phyloP scores from a whole-genome alignment of 2,797 vertebrate species.

The Clangula hyemalis region DNA sequence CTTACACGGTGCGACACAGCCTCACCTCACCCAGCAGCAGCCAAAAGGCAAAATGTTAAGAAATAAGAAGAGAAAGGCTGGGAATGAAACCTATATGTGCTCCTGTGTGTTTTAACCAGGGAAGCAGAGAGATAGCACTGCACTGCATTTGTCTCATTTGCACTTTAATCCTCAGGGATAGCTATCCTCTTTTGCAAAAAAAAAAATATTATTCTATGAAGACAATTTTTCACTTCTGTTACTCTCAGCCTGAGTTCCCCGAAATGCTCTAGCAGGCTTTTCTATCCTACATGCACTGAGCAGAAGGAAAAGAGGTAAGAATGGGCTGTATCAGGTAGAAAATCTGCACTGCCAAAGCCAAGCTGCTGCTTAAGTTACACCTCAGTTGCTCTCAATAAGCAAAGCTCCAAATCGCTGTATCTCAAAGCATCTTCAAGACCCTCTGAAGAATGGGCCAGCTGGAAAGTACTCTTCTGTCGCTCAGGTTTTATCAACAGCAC shows the following conservation, averaged over 20 bases:
- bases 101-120: background rate
- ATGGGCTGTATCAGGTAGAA: background rate
- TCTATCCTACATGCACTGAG: background rate
- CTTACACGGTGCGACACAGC: constrained; percentile 73
- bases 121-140: background rate
- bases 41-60: constrained; percentile 59
- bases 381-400: constrained; percentile 14
- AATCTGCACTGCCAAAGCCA: background rate
- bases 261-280: background rate
- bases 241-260: constrained; percentile 16
- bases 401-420: background rate
- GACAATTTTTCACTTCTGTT: constrained; percentile 13
- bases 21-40: constrained; percentile 72
- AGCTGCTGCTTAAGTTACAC: constrained; percentile 18
- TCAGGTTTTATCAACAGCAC: constrained; percentile 24
- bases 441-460: background rate
- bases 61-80: constrained; percentile 20
- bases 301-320: constrained; percentile 39
- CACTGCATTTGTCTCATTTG: background rate
- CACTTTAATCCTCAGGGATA: background rate
- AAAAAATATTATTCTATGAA: constrained; percentile 22
- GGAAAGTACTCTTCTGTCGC: background rate
- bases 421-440: background rate
- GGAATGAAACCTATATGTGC: background rate
- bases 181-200: constrained; percentile 9